Base-by-base conservation (phyloP, 2,888 invertebrate species). In the Ctenicera cuprea region DNA sequence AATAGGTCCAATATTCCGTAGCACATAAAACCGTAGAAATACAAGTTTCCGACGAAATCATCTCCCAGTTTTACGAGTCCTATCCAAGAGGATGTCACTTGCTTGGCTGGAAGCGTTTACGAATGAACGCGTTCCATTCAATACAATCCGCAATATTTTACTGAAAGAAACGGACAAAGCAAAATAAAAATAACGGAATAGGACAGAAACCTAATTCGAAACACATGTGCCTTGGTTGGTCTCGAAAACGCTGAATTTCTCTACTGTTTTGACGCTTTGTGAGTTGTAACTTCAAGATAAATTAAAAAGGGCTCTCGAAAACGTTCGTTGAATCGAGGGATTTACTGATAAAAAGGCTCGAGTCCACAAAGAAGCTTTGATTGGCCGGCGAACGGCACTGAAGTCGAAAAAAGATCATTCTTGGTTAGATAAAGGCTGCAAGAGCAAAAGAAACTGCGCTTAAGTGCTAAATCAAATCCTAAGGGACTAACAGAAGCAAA, bases 281-380 rank as follows among this genome's bases (percentile, higher is more conserved):
- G 20, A 38, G 16, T 52, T 33, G 52, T 14, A 45, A 18, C 62
- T 43, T 43, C n/a, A 43, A 57, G 33, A 69, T 69, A 69, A 69
- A 69, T 69, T 62, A 61, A 62, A 48, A 54, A 48, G 38, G 45
- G 26, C 38, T 65, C 50, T 48, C n/a, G 26, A 61, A 18, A 71
- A 20, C 48, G 57, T 59, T 57, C 59, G 64, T 71, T 48, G 37
- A 50, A 45, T 20, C 38, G 71, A 62, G 12, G 52, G 65, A 57
- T 71, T 65, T 65, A 11, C 65, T 22, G 65, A 57, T 65, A 65
- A 59, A 33, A 69, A 71, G 57, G 65, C 52, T 61, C 38, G 5
- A 50, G 61, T 50, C 22, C 48, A 71, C 64, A 71, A 71, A 71
- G 18, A 20, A 52, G 26, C 59, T 71, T 71, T 71, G 71, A 71